Evolutionary conservation across 2,797 vertebrate genomes (phyloP).

Genomic region (Fundulus diaphanus): DNA sequence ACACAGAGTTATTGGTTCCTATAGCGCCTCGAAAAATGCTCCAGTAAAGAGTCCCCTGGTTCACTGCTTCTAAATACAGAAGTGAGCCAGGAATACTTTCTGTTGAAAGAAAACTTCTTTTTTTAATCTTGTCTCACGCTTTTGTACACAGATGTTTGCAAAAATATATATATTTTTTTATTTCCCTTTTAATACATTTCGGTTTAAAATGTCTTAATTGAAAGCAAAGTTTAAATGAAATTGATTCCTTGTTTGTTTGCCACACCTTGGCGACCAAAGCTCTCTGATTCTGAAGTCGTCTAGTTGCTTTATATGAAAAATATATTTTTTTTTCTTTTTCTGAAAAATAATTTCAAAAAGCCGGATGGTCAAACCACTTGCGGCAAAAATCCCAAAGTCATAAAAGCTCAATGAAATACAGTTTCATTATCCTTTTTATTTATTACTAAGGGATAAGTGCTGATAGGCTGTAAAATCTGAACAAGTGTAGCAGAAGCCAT

Average conservation of each 20-base stretch:
- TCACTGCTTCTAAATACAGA: background rate
- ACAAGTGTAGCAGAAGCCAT: constrained; percentile 17
- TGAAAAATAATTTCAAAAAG: constrained; percentile 12
- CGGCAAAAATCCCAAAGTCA: constrained; percentile 27
- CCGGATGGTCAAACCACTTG: constrained; percentile 11
- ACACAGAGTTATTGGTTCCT: background rate
- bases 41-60: too few relatives aligned
- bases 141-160: too few relatives aligned
- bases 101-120: background rate
- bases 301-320: too few relatives aligned
- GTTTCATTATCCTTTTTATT: constrained; percentile 55
- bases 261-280: too few relatives aligned
- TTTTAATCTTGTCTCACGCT: too few relatives aligned
- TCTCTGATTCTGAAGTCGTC: too few relatives aligned
- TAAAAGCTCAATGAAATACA: constrained; percentile 38
- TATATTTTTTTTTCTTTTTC: background rate
- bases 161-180: too few relatives aligned
- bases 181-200: too few relatives aligned
- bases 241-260: too few relatives aligned
- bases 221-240: too few relatives aligned
- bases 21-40: background rate
- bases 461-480: constrained; percentile 34
- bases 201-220: too few relatives aligned
- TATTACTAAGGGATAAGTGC: constrained; percentile 15
- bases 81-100: background rate